Percentiles rank a stretch among this genome's conserved stretches.
Evolutionary conservation across 2,888 invertebrate species (phyloP).

Genomic region (Pyrrhia umbra): DNA sequence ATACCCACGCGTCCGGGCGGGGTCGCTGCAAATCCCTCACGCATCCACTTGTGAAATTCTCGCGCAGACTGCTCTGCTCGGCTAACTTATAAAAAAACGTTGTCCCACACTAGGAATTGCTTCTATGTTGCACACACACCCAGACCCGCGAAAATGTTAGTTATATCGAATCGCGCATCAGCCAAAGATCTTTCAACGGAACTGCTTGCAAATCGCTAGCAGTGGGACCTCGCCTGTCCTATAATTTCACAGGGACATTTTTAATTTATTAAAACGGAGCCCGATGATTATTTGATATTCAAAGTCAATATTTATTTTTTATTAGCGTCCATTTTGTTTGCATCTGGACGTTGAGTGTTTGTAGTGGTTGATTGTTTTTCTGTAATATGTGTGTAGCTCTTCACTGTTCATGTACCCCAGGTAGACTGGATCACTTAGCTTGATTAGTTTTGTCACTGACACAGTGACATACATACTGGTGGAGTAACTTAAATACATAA

Average conservation of each 20-base stretch:
- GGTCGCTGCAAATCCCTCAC: too few species aligned
- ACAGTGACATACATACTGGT: neutral
- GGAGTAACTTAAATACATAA: neutral
- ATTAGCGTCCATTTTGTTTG: conserved; percentile 72
- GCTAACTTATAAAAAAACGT: too few species aligned
- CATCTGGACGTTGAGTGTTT: conserved; percentile 54
- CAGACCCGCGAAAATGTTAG: too few species aligned
- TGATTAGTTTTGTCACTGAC: conserved; percentile 22
- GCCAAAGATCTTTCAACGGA: too few species aligned
- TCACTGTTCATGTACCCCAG: conserved; percentile 3
- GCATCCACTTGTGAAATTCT: too few species aligned
- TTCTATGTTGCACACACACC: too few species aligned
- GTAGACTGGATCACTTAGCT: conserved; percentile 6
- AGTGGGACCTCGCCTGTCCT: conserved; percentile 63
- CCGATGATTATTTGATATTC: conserved; percentile 80
- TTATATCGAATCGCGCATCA: too few species aligned
- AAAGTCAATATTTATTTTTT: conserved; percentile 84
- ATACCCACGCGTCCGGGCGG: too few species aligned
- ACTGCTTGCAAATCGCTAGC: conserved; percentile 22
- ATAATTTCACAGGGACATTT: conserved; percentile 81
- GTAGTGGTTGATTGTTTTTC: conserved; percentile 33
- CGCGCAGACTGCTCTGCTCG: too few species aligned
- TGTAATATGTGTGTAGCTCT: conserved; percentile 18
- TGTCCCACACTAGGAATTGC: too few species aligned
- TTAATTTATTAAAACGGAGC: conserved; percentile 83